These are phyloP conservation scores for Barypeithes pellucidus DNA, from an alignment of 2,888 invertebrate genomes.

Conservation along the genomic window DNA sequence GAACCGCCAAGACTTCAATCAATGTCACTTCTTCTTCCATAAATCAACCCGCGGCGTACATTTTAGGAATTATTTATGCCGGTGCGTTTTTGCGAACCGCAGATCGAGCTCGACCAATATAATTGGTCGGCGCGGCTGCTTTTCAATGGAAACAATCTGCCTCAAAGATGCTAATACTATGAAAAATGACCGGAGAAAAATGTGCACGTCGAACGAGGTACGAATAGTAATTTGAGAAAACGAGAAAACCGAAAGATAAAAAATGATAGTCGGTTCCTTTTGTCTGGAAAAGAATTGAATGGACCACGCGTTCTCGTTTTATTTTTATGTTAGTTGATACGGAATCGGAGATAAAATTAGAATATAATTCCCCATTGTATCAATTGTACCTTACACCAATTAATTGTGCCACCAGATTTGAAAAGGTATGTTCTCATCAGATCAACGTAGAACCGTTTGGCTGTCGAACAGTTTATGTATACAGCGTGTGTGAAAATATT, in stretches of 20 bases:
- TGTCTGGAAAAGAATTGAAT: slow-evolving; percentile 30
- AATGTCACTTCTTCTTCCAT: slow-evolving; percentile 68
- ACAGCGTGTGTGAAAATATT: too few species aligned
- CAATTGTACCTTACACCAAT: too few species aligned
- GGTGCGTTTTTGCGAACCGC: slow-evolving; percentile 36
- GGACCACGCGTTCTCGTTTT: slow-evolving; percentile 7
- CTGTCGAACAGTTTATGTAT: too few species aligned
- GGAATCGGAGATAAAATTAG: neutral
- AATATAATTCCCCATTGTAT: too few species aligned
- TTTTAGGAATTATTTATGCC: slow-evolving; percentile 53
- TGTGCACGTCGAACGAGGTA: slow-evolving; percentile 40
- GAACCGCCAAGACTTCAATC: slow-evolving; percentile 68
- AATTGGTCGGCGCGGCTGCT: slow-evolving; percentile 51
- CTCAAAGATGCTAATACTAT: slow-evolving; percentile 49
- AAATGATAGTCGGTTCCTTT: slow-evolving; percentile 40
- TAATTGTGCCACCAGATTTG: too few species aligned
- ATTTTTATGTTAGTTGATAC: neutral
- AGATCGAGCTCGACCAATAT: slow-evolving; percentile 45
- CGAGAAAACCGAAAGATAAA: slow-evolving; percentile 40
- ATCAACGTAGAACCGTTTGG: too few species aligned
- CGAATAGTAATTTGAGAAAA: slow-evolving; percentile 49
- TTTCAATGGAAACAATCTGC: slow-evolving; percentile 53
- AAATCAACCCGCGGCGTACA: slow-evolving; percentile 64
- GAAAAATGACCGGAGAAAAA: slow-evolving; percentile 49
- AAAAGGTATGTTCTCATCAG: too few species aligned